phyloP scores from a whole-genome alignment of 1,140 invertebrate species.

The Gonioctena quinquepunctata region DNA sequence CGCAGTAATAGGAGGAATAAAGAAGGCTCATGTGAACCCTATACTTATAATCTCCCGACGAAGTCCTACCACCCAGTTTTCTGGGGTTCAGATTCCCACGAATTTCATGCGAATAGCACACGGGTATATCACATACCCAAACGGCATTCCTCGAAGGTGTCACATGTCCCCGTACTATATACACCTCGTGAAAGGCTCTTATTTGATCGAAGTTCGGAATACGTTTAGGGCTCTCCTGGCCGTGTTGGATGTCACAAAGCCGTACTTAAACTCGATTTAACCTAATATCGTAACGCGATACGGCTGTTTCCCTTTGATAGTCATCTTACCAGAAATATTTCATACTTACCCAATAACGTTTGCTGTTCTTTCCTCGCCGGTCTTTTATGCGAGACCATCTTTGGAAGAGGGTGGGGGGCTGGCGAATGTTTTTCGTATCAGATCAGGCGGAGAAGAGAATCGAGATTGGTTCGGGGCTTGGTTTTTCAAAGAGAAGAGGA shows the following conservation, averaged over 20 bases:
- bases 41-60: no score
- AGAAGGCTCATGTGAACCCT: no score
- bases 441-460: no score
- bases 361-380: not conserved
- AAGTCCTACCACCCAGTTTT: no score
- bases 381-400: not conserved
- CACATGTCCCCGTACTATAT: not conserved
- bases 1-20: no score
- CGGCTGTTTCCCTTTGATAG: constrained; percentile 26
- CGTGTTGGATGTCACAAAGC: constrained; percentile 16
- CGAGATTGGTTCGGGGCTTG: no score
- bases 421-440: not conserved
- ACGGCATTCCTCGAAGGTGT: not conserved
- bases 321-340: constrained; percentile 24
- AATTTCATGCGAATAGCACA: not conserved
- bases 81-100: no score
- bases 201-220: not conserved
- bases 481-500: no score
- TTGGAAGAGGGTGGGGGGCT: not conserved
- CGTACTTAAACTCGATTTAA: constrained; percentile 19
- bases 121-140: not conserved
- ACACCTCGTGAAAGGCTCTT: not conserved
- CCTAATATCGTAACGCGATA: constrained; percentile 28
- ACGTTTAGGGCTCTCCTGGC: not conserved
- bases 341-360: constrained; percentile 11